phyloP scores from a whole-genome alignment of 2,888 invertebrate genomes.

The Agrochola litura region DNA sequence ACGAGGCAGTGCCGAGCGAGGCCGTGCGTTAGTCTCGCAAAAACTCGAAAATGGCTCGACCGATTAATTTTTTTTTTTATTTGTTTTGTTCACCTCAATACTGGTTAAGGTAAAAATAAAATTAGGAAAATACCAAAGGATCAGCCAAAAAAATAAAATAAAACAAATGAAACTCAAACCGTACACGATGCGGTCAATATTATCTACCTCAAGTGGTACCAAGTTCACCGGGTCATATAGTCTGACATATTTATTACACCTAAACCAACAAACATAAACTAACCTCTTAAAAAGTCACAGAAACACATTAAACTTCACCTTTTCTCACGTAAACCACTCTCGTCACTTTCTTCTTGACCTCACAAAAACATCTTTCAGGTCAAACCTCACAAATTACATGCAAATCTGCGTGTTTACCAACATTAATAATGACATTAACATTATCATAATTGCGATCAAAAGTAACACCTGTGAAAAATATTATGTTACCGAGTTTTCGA shows the following conservation, averaged over 20 bases:
- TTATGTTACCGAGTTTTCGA: constrained; percentile 37
- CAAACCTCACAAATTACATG: constrained; percentile 55
- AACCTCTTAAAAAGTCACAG: constrained; percentile 41
- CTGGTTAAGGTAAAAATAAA: neutral
- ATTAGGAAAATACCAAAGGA: neutral
- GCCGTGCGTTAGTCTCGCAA: neutral
- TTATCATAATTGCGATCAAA: constrained; percentile 67
- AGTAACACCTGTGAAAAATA: constrained; percentile 55
- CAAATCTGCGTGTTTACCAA: constrained; percentile 60
- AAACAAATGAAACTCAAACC: neutral
- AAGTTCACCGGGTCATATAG: neutral
- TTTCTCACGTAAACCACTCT: constrained; percentile 58
- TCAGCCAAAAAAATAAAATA: neutral
- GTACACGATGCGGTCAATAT: neutral
- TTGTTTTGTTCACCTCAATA: neutral
- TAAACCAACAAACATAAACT: constrained; percentile 52
- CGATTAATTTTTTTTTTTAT: neutral
- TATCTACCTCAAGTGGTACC: neutral
- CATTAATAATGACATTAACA: constrained; percentile 72
- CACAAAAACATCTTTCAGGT: constrained; percentile 52
- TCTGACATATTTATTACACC: constrained; percentile 51
- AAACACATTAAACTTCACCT: constrained; percentile 49
- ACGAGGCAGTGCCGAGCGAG: too few species aligned
- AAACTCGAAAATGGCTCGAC: neutral
- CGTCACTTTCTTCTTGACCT: constrained; percentile 60